Base-by-base conservation (phyloP, 2,888 invertebrate genomes). In the Cheilosia vernalis region DNA sequence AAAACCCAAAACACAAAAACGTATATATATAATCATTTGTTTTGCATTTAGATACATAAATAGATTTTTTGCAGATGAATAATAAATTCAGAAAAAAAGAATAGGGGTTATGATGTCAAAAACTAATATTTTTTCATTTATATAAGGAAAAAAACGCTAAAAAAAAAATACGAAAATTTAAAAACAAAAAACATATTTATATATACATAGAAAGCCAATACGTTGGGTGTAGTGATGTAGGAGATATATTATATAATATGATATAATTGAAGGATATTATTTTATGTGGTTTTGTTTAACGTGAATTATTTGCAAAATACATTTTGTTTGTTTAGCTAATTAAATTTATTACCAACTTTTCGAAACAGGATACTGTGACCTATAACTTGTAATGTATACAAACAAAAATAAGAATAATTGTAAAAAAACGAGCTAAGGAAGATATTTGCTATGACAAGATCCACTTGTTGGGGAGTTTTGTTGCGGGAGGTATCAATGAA, bases 61-160 rank as follows among this genome's bases (percentile, higher is more conserved):
- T 67, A 61, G 55, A 61, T 55, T 61, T 78, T 73, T 80, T 70
- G 67, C 69, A 64, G 51, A 63, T 66, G 73, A 63, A 55, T 44
- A 60, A 66, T 44, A 63, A 51, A 69, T 53, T 72, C 49, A 63
- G 37, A 61, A 49, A 13, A 61, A 70, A 53, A 17, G 49, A 13
- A 21, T 21, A 42, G 21, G 21, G 49, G 49, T 79, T 51, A 42
- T 56, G 58, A 58, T 72, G 56, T 72, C 64, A 72, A 47, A 64
- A 82, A 67, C 27, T 51, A 72, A 77, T 85, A 72, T 81, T 85
- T 85, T 85, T 81, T 77, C 66, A 72, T 81, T 81, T 76, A 53
- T 64, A 47, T 53, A 72, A 4, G 27, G 7, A 27, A 27, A 49
- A 56, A 56, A 61, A 21, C 17, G 40, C 30, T 49, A 73, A 66